A percentile compares a stretch with the other conserved stretches of the same genome.
Evolutionary conservation across 2,888 invertebrate species (phyloP).

Genomic region (Caradrina clavipalpis): DNA sequence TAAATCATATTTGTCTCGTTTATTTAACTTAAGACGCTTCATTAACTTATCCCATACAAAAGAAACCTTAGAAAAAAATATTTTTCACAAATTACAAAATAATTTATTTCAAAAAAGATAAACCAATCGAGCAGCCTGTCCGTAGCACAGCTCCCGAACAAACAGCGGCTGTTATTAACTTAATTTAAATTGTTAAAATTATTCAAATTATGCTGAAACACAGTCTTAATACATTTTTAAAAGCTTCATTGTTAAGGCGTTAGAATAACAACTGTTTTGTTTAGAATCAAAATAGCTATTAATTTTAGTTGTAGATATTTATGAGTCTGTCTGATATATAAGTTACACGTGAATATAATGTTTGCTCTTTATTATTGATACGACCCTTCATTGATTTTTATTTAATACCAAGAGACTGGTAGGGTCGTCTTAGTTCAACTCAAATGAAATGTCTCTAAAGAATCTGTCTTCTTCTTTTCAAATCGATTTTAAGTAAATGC

Average conservation of each 20-base stretch:
- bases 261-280: not conserved
- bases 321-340: too few relatives aligned
- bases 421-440: too few relatives aligned
- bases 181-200: constrained; percentile 23
- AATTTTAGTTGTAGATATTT: too few relatives aligned
- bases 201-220: constrained; percentile 22
- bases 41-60: constrained; percentile 1
- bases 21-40: not conserved
- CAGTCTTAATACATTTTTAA: constrained; percentile 5
- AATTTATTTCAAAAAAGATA: constrained; percentile 21
- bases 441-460: too few relatives aligned
- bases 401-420: too few relatives aligned
- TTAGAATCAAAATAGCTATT: not conserved
- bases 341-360: too few relatives aligned
- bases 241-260: constrained; percentile 5
- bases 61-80: not conserved
- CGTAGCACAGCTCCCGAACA: constrained; percentile 33
- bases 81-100: constrained; percentile 9
- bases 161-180: constrained; percentile 22
- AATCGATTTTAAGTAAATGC: too few relatives aligned
- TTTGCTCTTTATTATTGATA: too few relatives aligned
- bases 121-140: constrained; percentile 31
- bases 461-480: too few relatives aligned
- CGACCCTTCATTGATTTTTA: too few relatives aligned
- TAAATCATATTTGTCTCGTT: too few relatives aligned